Conservation (phyloP, 2,888 invertebrate genomes). For the Acutogordius australiensis region DNA sequence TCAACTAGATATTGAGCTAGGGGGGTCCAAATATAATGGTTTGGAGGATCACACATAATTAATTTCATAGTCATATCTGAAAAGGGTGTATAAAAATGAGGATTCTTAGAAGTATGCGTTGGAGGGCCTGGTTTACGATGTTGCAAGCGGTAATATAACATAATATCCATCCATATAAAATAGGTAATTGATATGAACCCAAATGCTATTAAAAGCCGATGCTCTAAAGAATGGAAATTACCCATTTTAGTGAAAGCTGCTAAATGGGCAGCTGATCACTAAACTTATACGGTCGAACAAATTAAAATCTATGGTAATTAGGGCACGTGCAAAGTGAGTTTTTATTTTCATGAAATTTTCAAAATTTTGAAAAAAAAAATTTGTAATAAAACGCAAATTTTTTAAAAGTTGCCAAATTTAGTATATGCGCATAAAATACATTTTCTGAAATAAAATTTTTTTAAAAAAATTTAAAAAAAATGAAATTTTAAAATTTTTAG, state of each 20-base stretch:
- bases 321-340: too few species aligned
- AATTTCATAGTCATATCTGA: slow-evolving; percentile 47
- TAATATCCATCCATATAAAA: slow-evolving; percentile 9
- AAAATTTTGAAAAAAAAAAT: too few species aligned
- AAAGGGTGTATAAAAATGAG: neutral
- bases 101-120: neutral
- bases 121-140: neutral
- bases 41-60: slow-evolving; percentile 47
- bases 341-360: too few species aligned
- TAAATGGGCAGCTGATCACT: slow-evolving; percentile 33
- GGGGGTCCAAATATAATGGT: slow-evolving; percentile 51
- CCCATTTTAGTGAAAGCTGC: neutral
- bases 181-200: neutral
- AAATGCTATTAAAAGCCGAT: slow-evolving; percentile 6
- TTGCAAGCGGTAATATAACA: neutral
- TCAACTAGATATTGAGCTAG: slow-evolving; percentile 40
- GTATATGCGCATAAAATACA: too few species aligned
- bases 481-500: too few species aligned
- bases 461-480: too few species aligned
- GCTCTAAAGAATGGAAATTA: neutral
- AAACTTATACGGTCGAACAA: too few species aligned
- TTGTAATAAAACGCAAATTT: too few species aligned
- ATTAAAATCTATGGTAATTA: too few species aligned
- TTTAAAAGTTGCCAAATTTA: too few species aligned
- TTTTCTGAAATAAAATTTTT: too few species aligned